phyloP scores from a whole-genome alignment of 2,113 vertebrate genomes.

The Festucalex cinctus region DNA sequence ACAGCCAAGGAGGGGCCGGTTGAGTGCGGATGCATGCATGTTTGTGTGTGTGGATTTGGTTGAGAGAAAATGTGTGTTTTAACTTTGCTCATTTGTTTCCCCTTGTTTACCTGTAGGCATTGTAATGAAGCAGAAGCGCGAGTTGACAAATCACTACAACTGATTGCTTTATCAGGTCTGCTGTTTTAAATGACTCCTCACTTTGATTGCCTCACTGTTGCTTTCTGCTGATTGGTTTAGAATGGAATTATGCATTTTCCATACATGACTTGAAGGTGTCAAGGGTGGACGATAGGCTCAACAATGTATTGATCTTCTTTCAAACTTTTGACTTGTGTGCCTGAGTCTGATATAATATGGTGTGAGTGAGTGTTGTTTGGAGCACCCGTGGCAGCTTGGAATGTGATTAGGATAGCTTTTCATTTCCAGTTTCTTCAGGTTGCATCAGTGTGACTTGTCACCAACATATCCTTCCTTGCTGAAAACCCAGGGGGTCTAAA shows the following conservation, averaged over 20 bases:
- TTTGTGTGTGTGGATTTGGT: slow-evolving; percentile 12
- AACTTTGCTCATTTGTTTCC: slow-evolving; percentile 46
- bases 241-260: slow-evolving; percentile 29
- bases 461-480: slow-evolving; percentile 48
- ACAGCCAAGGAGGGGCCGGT: slow-evolving; percentile 40
- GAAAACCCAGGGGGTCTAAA: slow-evolving; percentile 56
- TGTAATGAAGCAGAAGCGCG: slow-evolving; percentile 34
- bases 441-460: slow-evolving; percentile 65
- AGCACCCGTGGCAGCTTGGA: slow-evolving; percentile 37
- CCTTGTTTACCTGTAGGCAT: slow-evolving; percentile 62
- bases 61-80: slow-evolving; percentile 43
- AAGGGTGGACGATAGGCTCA: slow-evolving; percentile 16
- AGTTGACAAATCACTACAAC: slow-evolving; percentile 53
- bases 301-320: slow-evolving; percentile 17
- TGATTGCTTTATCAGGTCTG: slow-evolving; percentile 47
- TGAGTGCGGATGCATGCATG: slow-evolving; percentile 15
- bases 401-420: slow-evolving; percentile 58
- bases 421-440: slow-evolving; percentile 64
- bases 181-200: slow-evolving; percentile 41
- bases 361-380: slow-evolving; percentile 20
- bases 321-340: not conserved
- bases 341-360: slow-evolving; percentile 31
- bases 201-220: slow-evolving; percentile 42
- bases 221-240: not conserved
- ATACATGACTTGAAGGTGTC: slow-evolving; percentile 19